Base-by-base conservation (phyloP, 23 tunicate species). In the Ascidia mentula region DNA sequence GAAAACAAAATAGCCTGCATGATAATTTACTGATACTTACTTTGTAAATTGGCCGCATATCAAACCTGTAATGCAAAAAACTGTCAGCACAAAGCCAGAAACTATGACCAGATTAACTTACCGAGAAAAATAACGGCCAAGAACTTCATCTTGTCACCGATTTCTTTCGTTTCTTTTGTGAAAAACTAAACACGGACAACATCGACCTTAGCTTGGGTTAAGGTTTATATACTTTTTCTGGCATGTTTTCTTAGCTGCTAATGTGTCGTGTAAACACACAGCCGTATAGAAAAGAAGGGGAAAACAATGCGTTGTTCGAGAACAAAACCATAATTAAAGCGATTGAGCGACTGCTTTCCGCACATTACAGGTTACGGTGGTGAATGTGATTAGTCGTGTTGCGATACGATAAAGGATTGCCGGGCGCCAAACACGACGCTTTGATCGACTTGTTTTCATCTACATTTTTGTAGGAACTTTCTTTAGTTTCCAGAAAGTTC, bases 231-330 rank as follows among this genome's bases (percentile, higher is more conserved):
- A 53, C 28, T 3, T 1, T 3, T 3, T 28, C 13, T 53, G 65
- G 65, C 65, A 53, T 53, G 65, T 53, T 53, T 53, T 53, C 65
- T 20, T 53, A 53, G 65, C 12, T 53, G 65, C 28, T 28, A 53
- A 5, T 9, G n/a, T n/a, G n/a, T n/a, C n/a, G n/a, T n/a, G n/a
- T n/a, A n/a, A n/a, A n/a, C n/a, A n/a, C n/a, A n/a, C n/a, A n/a
- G n/a, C n/a, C n/a, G n/a, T n/a, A n/a, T n/a, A n/a, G n/a, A n/a
- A n/a, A n/a, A n/a, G n/a, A n/a, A n/a, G n/a, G n/a, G n/a, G n/a
- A n/a, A n/a, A n/a, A n/a, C n/a, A n/a, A n/a, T n/a, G n/a, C n/a
- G n/a, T n/a, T n/a, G n/a, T n/a, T n/a, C n/a, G n/a, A n/a, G n/a
- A n/a, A n/a, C n/a, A n/a, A n/a, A n/a, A n/a, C n/a, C n/a, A n/a